These are phyloP conservation scores for Archivesica marissinica DNA, from an alignment of 1,140 invertebrate genomes.

Conservation along the genomic window DNA sequence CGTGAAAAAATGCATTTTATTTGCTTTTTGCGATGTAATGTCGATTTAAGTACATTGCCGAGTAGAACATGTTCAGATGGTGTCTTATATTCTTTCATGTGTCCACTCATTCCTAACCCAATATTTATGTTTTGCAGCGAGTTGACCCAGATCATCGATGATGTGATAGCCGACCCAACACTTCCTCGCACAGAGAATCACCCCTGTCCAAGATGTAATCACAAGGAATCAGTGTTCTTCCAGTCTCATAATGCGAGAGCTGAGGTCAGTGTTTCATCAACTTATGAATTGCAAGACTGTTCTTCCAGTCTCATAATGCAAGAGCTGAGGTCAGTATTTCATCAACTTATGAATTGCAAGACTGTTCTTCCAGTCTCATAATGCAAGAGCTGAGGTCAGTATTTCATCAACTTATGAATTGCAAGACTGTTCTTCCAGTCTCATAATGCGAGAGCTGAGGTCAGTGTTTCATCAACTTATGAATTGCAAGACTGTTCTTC, in stretches of 20 bases:
- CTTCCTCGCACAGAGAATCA: slow-evolving; percentile 99
- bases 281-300: not conserved
- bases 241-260: slow-evolving; percentile 97
- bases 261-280: slow-evolving; percentile 87
- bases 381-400: not conserved
- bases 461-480: no score
- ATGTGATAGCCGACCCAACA: slow-evolving; percentile 99
- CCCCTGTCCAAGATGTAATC: slow-evolving; percentile 97
- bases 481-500: no score
- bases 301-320: not conserved
- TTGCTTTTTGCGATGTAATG: no score
- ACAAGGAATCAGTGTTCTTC: slow-evolving; percentile 96
- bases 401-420: no score
- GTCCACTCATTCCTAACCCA: no score
- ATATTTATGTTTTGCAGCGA: slow-evolving; percentile 93
- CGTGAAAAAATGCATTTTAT: no score
- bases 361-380: not conserved
- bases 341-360: not conserved
- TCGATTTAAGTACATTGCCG: no score
- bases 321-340: not conserved
- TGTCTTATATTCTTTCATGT: no score
- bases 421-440: no score
- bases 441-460: no score
- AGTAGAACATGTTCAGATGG: no score
- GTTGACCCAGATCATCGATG: slow-evolving; percentile 98